These are phyloP conservation scores for Synergus itoensis DNA, from an alignment of 2,888 invertebrate genomes.

Conservation along the genomic window DNA sequence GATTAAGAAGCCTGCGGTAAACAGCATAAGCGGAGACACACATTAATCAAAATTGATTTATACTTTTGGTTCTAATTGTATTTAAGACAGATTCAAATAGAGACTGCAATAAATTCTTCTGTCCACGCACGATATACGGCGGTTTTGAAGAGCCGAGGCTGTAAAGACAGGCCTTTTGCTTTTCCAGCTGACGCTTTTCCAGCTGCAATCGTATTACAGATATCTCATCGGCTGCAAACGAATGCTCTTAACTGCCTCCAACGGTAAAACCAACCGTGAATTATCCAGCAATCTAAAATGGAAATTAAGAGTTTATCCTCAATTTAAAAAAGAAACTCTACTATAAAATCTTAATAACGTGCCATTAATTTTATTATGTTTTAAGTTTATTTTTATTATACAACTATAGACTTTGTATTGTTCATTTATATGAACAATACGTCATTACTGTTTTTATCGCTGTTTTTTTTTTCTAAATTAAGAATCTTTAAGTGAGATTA, in stretches of 20 bases:
- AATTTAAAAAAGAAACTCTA: conserved; percentile 7
- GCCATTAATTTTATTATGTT: conserved; percentile 19
- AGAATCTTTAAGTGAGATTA: not conserved
- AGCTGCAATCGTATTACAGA: conserved; percentile 28
- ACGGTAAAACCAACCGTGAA: conserved; percentile 28
- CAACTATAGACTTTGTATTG: not conserved
- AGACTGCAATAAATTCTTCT: conserved; percentile 23
- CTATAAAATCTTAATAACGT: conserved; percentile 24
- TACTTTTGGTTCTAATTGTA: conserved; percentile 26
- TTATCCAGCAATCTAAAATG: conserved; percentile 34
- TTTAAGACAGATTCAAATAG: conserved; percentile 19
- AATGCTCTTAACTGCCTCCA: conserved; percentile 27
- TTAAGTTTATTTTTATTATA: not conserved
- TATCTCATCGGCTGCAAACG: conserved; percentile 11
- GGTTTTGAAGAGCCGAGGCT: not conserved
- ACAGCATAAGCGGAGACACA: not conserved
- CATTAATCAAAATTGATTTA: conserved; percentile 33
- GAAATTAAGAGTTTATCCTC: conserved; percentile 25
- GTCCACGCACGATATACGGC: not conserved
- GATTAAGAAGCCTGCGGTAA: conserved; percentile 7
- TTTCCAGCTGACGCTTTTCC: conserved; percentile 41
- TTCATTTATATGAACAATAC: not conserved
- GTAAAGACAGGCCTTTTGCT: conserved; percentile 32
- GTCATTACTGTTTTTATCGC: not conserved
- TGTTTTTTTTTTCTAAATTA: not conserved